Conservation (phyloP, 2,113 vertebrate genomes). For the Anguilla japonica region DNA sequence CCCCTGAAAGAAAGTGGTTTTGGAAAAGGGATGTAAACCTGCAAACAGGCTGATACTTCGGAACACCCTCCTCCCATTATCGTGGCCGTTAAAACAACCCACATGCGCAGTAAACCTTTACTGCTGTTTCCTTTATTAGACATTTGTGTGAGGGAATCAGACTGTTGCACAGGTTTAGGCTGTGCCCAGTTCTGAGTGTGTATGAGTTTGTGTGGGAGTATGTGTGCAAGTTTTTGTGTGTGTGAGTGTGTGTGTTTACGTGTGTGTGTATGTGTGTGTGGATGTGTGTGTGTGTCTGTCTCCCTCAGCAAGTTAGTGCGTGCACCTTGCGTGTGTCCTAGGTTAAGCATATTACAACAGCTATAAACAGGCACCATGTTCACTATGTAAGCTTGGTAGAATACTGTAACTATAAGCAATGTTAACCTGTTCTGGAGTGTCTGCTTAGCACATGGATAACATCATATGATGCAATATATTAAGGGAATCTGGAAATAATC, state of each 20-base stretch:
- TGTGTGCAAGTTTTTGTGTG: no score
- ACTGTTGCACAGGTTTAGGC: neutral
- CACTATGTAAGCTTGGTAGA: neutral
- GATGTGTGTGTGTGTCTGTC: slow-evolving; percentile 23
- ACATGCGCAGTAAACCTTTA: slow-evolving; percentile 43
- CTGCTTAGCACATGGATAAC: neutral
- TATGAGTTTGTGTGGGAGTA: neutral
- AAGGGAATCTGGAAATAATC: neutral
- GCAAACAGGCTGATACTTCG: slow-evolving; percentile 28
- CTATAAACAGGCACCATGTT: neutral
- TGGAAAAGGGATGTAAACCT: slow-evolving; percentile 39
- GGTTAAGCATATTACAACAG: neutral
- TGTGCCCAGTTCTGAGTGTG: neutral
- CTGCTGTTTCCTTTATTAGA: slow-evolving; percentile 37
- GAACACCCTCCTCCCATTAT: slow-evolving; percentile 9
- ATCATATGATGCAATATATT: neutral
- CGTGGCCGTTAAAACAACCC: slow-evolving; percentile 24
- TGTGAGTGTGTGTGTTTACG: no score
- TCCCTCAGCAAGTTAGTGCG: neutral
- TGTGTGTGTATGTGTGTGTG: slow-evolving; percentile 13
- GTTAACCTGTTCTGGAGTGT: neutral
- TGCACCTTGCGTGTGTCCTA: neutral
- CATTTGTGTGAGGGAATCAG: slow-evolving; percentile 32
- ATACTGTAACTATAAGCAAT: neutral
- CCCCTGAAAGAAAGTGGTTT: slow-evolving; percentile 38